Evolutionary conservation across 2,797 vertebrate species (phyloP), one percentile per base, ranked within the genome.

Genomic region (Peromyscus eremicus): DNA sequence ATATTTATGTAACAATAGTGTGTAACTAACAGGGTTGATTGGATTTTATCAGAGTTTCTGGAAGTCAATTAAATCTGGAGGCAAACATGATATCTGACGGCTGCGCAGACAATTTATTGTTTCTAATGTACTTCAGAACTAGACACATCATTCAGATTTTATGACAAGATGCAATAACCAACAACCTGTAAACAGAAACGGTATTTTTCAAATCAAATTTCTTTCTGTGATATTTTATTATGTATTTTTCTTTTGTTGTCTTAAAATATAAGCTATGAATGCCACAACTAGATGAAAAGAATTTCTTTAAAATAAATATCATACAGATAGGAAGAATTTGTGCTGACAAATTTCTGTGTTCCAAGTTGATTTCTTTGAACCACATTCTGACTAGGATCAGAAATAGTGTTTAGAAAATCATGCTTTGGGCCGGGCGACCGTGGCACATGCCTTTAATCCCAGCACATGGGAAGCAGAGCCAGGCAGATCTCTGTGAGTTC

Each of bases 101-200:
- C 11, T 55, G 3, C 25, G 10, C 27, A 25, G 87, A 55, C 2
- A 73, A 23, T 87, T 92, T 60, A n/a, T 60, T 91, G 52, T 83
- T 77, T 32, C 27, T 34, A 66, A 91, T 52, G 23, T 40, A 80
- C 10, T 71, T 40, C 6, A 71, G 10, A 75, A 64, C 73, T 40
- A 79, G 57, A 46, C 23, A 29, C 29, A 82, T 81, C 79, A 60
- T 94, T 92, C 34, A 55, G 64, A 55, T 62, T 94, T 89, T 93
- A 81, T 66, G 87, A 93, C 70, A 90, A 89, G 75, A 92, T 40
- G 37, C 34, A 92, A 87, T 87, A 46, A 81, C 27, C 90, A 89
- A 90, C 75, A 60, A 95, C 89, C 68, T 97, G 84, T 85, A 92
- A 93, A 37, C 55, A 89, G 71, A 95, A 88, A 55, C 46, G 13